Conservation (phyloP, 2,113 vertebrate genomes). For the Oceanites oceanicus region DNA sequence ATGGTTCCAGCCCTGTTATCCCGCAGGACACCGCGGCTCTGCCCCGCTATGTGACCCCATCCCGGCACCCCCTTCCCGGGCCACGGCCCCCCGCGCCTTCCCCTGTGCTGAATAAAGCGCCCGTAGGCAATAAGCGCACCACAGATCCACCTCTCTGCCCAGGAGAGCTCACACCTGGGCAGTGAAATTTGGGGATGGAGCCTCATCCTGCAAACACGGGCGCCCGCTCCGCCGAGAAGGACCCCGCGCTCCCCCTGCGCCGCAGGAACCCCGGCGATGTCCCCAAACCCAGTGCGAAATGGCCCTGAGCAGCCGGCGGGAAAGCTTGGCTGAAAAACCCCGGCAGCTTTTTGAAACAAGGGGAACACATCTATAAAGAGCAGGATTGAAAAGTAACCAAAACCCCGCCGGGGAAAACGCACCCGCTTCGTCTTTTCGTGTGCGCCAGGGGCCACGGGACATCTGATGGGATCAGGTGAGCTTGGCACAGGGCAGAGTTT, state of each 20-base stretch:
- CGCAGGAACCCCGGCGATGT: not conserved
- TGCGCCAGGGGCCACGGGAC: constrained; percentile 45
- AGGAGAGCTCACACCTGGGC: constrained; percentile 31
- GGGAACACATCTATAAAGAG: constrained; percentile 4
- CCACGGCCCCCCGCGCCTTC: not conserved
- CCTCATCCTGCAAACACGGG: not conserved
- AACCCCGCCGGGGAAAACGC: not conserved
- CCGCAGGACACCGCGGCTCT: constrained; percentile 54
- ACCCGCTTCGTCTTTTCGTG: constrained; percentile 11
- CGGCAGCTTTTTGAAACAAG: not conserved
- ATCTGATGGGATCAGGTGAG: constrained; percentile 77
- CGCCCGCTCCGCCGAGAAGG: not conserved
- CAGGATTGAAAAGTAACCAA: constrained; percentile 35
- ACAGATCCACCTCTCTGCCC: not conserved
- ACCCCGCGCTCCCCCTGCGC: not conserved
- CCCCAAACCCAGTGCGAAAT: not conserved
- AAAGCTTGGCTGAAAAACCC: not conserved
- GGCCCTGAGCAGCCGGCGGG: not conserved
- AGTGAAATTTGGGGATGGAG: not conserved
- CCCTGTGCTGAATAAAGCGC: not conserved
- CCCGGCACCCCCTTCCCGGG: not conserved
- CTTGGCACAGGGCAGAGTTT: not conserved
- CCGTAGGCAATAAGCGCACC: constrained; percentile 32
- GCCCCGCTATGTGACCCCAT: not conserved
- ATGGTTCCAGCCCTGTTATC: constrained; percentile 80